Percentiles rank a stretch among this genome's conserved stretches.
phyloP scores from a whole-genome alignment of 2,888 invertebrate genomes.

The Lasioglossum vierecki region DNA sequence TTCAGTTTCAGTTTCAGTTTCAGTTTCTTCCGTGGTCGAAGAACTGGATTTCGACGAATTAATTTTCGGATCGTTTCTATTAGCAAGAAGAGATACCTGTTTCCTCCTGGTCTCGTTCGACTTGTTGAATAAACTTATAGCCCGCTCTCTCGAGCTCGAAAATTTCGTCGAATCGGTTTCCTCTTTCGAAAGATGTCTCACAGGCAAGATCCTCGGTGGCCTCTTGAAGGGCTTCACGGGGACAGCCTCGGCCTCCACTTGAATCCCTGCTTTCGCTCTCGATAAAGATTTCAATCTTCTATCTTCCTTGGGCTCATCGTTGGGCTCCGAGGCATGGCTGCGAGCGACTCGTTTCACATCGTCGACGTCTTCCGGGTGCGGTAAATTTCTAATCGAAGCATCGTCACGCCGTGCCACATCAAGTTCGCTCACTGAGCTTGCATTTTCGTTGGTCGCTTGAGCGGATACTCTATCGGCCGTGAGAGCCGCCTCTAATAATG shows the following conservation, averaged over 20 bases:
- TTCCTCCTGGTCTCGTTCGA: slow-evolving; percentile 22
- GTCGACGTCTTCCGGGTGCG: slow-evolving; percentile 18
- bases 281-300: neutral
- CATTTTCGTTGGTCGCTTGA: slow-evolving; percentile 59
- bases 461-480: slow-evolving; percentile 59
- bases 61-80: slow-evolving; percentile 8
- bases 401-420: slow-evolving; percentile 9
- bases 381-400: slow-evolving; percentile 31
- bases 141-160: slow-evolving; percentile 20
- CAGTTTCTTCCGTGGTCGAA: neutral
- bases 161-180: slow-evolving; percentile 6
- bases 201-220: slow-evolving; percentile 26
- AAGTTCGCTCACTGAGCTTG: slow-evolving; percentile 38
- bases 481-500: slow-evolving; percentile 46
- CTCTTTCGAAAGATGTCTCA: neutral
- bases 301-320: neutral
- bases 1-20: neutral
- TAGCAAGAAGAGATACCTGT: slow-evolving; percentile 21
- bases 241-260: neutral
- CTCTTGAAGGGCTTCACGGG: slow-evolving; percentile 20
- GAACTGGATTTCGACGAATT: neutral
- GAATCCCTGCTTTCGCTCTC: neutral
- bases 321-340: neutral
- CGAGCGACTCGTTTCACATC: slow-evolving; percentile 18
- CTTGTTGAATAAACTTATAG: slow-evolving; percentile 21